Evolutionary conservation across 2,113 vertebrate species (phyloP).

Genomic region (Silurus asotus): DNA sequence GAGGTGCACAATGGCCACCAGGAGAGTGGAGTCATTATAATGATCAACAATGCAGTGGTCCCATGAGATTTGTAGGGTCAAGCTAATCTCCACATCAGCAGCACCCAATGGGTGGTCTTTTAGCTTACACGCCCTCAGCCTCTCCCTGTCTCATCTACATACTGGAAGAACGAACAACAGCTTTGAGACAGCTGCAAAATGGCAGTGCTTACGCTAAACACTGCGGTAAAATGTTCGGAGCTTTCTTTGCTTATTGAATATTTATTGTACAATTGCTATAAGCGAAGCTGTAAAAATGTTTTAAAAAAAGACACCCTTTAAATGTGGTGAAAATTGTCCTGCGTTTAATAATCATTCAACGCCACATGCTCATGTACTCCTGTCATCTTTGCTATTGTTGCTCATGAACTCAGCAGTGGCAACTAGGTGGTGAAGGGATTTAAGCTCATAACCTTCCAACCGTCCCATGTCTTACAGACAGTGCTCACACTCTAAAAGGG

Average conservation of each 20-base stretch:
- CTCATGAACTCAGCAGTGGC: background rate
- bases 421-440: too few relatives aligned
- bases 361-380: background rate
- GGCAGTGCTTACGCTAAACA: background rate
- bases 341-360: background rate
- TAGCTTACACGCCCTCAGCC: background rate
- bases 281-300: background rate
- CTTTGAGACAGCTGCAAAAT: background rate
- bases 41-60: slow-evolving; percentile 69
- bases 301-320: background rate
- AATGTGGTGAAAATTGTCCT: background rate
- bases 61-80: slow-evolving; percentile 58
- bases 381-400: background rate
- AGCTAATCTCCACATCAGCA: slow-evolving; percentile 67
- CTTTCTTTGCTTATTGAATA: background rate
- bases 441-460: too few relatives aligned
- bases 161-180: background rate
- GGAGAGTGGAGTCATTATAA: slow-evolving; percentile 65
- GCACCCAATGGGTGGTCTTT: slow-evolving; percentile 71
- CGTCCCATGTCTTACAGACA: too few relatives aligned
- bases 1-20: slow-evolving; percentile 58
- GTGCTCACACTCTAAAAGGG: too few relatives aligned
- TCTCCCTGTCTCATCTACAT: slow-evolving; percentile 28
- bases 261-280: background rate
- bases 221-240: background rate